These are phyloP conservation scores for Drosophila asahinai DNA, from an alignment of 1,140 invertebrate genomes.

Conservation along the genomic window DNA sequence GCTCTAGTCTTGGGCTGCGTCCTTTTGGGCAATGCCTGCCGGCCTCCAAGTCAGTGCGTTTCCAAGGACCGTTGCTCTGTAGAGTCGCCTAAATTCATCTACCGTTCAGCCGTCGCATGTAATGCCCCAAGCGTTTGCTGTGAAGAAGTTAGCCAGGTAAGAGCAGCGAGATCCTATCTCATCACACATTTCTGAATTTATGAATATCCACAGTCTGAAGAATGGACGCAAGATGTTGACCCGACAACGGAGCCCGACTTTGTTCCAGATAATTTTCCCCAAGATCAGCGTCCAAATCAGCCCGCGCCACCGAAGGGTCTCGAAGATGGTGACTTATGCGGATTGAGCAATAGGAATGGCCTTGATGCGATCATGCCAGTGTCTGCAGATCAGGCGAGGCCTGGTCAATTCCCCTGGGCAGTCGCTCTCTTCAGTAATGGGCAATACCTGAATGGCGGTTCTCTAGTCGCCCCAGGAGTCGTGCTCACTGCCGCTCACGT, in stretches of 20 bases:
- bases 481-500: slow-evolving; percentile 19
- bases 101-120: neutral
- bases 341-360: neutral
- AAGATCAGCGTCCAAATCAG: too few relatives aligned
- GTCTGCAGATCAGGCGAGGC: neutral
- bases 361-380: neutral
- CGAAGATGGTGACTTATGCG: neutral
- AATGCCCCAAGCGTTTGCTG: neutral
- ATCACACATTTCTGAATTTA: neutral
- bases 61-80: neutral
- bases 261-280: too few relatives aligned
- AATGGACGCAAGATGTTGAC: too few relatives aligned
- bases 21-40: neutral
- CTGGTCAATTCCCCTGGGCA: slow-evolving; percentile 13
- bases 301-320: too few relatives aligned
- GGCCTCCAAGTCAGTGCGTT: neutral
- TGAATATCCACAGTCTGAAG: neutral
- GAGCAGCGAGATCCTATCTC: neutral
- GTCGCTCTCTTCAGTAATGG: neutral
- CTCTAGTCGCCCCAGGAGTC: neutral
- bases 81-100: neutral
- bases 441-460: slow-evolving; percentile 5
- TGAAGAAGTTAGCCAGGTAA: neutral
- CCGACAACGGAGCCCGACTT: too few relatives aligned
- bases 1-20: neutral